Percentiles rank a stretch among this genome's conserved stretches.
Evolutionary conservation across 2,113 vertebrate genomes (phyloP).

Genomic region (Malurus cyaneus): DNA sequence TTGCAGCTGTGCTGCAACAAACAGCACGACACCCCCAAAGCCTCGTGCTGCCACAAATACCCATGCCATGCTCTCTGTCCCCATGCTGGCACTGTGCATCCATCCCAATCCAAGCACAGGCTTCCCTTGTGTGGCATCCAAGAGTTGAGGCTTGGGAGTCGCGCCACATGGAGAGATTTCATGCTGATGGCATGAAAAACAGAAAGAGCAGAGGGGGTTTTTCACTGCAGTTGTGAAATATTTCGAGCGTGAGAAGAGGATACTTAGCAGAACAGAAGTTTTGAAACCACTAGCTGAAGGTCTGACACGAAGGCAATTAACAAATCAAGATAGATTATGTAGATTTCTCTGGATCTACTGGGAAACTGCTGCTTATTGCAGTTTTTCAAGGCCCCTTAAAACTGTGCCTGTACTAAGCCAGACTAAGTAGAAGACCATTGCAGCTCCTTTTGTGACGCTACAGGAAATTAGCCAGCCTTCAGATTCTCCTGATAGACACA

Average conservation of each 20-base stretch:
- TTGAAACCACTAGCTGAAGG: not conserved
- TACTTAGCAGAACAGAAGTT: not conserved
- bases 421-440: not conserved
- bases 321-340: not conserved
- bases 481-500: not conserved
- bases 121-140: not conserved
- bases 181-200: not conserved
- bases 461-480: not conserved
- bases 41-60: rapidly evolving
- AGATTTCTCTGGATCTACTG: not conserved
- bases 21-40: not conserved
- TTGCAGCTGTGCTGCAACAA: not conserved
- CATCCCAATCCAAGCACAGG: not conserved
- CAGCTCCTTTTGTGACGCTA: not conserved
- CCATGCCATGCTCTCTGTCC: not conserved
- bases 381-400: not conserved
- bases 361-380: not conserved
- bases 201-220: not conserved
- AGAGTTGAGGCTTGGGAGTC: not conserved
- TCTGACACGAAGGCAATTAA: not conserved
- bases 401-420: not conserved
- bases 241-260: not conserved
- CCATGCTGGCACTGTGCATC: not conserved
- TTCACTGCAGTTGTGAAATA: not conserved
- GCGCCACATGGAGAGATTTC: rapidly evolving